Conservation (phyloP, 2,113 vertebrate species). For the Alaudala cheleensis region DNA sequence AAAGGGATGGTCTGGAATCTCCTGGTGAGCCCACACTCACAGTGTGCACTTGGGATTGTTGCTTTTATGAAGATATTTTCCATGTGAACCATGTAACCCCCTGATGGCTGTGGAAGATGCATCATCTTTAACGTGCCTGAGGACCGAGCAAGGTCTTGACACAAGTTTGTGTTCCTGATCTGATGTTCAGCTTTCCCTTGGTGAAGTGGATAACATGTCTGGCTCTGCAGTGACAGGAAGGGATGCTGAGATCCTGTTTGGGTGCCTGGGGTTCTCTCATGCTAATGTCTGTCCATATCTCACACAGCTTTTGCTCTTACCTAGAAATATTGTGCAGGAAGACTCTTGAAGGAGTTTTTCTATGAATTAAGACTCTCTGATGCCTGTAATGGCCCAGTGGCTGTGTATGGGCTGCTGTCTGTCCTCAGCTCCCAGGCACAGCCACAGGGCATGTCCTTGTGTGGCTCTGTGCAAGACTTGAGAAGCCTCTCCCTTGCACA, state of each 20-base stretch:
- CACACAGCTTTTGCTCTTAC: not conserved
- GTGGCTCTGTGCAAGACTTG: not conserved
- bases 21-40: not conserved
- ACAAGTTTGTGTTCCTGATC: not conserved
- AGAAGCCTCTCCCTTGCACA: not conserved
- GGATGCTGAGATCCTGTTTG: not conserved
- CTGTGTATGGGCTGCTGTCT: accelerated
- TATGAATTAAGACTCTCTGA: not conserved
- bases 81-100: not conserved
- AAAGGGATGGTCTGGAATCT: not conserved
- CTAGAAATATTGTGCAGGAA: not conserved
- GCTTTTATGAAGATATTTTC: not conserved
- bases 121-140: not conserved
- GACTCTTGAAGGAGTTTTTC: not conserved
- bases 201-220: accelerated
- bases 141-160: not conserved
- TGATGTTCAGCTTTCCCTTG: not conserved
- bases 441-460: not conserved
- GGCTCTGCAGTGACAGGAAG: not conserved
- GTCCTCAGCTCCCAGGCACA: not conserved
- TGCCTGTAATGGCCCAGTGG: not conserved
- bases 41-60: not conserved
- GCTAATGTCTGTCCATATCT: not conserved
- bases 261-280: accelerated
- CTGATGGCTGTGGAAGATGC: not conserved